A percentile compares a stretch with the other conserved stretches of the same genome.
phyloP scores from a whole-genome alignment of 2,888 invertebrate species.

The Ennomos fuscantarius region DNA sequence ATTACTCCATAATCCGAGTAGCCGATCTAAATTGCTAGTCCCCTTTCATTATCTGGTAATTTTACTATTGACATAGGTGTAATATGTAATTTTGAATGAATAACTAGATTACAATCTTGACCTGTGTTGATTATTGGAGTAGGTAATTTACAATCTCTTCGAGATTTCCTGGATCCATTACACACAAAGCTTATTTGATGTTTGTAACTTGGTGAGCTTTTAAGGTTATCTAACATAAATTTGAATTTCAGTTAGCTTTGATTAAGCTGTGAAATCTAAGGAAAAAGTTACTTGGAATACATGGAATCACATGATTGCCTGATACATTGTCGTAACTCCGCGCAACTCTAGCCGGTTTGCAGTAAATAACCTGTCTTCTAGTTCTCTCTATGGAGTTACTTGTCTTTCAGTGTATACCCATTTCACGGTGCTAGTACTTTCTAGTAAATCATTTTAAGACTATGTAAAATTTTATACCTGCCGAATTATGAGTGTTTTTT shows the following conservation, averaged over 20 bases:
- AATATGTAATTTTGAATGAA: no score
- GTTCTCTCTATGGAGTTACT: conserved; percentile 15
- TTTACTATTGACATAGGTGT: background rate
- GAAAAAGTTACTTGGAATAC: conserved; percentile 21
- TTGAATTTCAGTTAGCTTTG: conserved; percentile 53
- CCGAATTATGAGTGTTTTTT: no score
- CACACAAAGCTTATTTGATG: no score
- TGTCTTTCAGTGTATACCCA: conserved; percentile 4
- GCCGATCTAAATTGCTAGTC: conserved; percentile 9
- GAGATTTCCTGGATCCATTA: no score
- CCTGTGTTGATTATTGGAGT: no score
- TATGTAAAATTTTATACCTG: background rate
- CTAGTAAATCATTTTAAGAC: background rate
- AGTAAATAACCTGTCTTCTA: conserved; percentile 41
- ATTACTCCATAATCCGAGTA: conserved; percentile 10
- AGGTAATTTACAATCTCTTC: no score
- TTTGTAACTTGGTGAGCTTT: no score
- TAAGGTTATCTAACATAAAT: no score
- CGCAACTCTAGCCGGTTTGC: conserved; percentile 37
- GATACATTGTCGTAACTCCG: conserved; percentile 12
- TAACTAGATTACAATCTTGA: no score
- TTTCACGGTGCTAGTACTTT: conserved; percentile 1
- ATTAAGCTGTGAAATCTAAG: conserved; percentile 60
- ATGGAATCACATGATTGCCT: background rate
- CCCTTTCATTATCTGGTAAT: conserved; percentile 3